Evolutionary conservation across 2,797 vertebrate species (phyloP).

Genomic region (Tragopan temminckii): DNA sequence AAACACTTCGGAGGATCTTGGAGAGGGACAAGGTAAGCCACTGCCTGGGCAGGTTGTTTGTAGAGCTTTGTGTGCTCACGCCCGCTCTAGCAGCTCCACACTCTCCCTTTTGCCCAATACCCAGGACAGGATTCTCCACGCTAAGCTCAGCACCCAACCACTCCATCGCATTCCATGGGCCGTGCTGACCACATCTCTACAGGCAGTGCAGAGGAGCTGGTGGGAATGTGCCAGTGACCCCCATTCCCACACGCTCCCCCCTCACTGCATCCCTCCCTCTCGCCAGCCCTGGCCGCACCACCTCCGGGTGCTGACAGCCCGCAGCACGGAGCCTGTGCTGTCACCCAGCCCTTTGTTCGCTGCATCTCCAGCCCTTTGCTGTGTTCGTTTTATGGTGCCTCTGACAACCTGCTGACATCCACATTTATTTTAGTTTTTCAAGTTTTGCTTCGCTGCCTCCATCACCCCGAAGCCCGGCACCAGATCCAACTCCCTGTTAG

Average conservation of each 20-base stretch:
- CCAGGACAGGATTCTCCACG: neutral
- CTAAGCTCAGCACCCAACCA: neutral
- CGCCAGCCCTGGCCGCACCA: neutral
- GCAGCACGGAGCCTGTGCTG: neutral
- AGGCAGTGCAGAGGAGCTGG: neutral
- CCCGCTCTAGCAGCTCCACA: neutral
- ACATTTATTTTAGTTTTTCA: neutral
- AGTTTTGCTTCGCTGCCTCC: neutral
- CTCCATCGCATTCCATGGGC: neutral
- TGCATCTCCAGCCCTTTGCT: neutral
- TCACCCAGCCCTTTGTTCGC: neutral
- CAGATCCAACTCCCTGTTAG: neutral
- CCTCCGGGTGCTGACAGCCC: slow-evolving; percentile 2
- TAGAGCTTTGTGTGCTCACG: slow-evolving; percentile 27
- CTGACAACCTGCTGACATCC: slow-evolving; percentile 43
- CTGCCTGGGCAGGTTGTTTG: slow-evolving; percentile 1
- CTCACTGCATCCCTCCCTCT: neutral
- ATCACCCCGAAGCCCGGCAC: neutral
- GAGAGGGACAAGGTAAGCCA: slow-evolving; percentile 21
- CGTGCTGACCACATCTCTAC: neutral
- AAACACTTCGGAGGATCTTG: neutral
- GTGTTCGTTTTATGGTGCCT: neutral
- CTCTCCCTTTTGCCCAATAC: neutral
- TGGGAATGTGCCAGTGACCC: neutral
- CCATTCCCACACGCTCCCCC: neutral